Evolutionary conservation across 2,888 invertebrate genomes (phyloP).

Genomic region (Malacosoma neustria): DNA sequence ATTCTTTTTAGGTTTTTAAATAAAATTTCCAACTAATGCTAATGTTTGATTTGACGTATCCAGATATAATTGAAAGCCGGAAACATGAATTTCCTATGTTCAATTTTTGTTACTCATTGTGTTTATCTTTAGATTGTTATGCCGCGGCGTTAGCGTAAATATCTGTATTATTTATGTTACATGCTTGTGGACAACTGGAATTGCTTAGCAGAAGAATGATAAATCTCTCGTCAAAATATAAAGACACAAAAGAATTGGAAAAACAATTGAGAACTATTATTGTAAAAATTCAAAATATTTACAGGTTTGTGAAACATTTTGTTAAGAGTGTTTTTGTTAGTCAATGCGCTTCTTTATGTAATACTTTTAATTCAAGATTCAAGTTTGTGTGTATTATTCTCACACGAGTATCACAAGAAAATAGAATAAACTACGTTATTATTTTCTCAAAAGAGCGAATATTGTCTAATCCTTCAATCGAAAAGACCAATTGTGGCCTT

Average conservation of each 20-base stretch:
- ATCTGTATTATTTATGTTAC: constrained; percentile 43
- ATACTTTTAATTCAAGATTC: no score
- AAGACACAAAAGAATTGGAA: constrained; percentile 19
- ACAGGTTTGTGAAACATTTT: constrained; percentile 29
- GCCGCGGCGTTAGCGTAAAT: constrained; percentile 23
- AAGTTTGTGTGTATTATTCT: constrained; percentile 2
- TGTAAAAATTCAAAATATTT: constrained; percentile 34
- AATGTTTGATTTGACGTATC: constrained; percentile 39
- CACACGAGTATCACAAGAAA: not conserved
- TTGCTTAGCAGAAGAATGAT: constrained; percentile 31
- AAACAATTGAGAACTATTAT: constrained; percentile 34
- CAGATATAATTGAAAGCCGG: constrained; percentile 25
- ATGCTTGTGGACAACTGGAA: constrained; percentile 46
- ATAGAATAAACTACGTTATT: no score
- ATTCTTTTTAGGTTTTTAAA: no score
- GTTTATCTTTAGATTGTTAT: constrained; percentile 26
- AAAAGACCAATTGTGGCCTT: no score
- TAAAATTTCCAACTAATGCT: constrained; percentile 29
- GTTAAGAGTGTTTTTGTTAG: no score
- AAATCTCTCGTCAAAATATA: constrained; percentile 22
- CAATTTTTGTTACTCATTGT: constrained; percentile 18
- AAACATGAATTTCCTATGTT: constrained; percentile 23
- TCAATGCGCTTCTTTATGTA: no score
- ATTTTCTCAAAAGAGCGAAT: no score
- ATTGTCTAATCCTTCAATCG: no score